These are phyloP conservation scores for Meiosimyza platycephala DNA, from an alignment of 2,888 invertebrate species.

Conservation along the genomic window DNA sequence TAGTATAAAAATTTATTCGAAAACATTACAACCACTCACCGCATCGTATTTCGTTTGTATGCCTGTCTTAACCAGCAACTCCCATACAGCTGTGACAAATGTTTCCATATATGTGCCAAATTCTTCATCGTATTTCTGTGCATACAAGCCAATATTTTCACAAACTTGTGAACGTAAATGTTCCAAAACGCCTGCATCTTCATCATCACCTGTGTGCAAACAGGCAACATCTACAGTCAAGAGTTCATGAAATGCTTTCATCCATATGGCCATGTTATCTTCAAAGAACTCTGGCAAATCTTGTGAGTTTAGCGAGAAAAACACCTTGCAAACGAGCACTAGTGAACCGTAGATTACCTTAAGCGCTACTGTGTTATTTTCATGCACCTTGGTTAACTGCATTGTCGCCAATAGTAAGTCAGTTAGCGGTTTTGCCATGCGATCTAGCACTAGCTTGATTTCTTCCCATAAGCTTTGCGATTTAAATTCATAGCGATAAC, in stretches of 20 bases:
- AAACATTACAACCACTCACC: conserved; percentile 69
- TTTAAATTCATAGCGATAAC: conserved; percentile 95
- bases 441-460: conserved; percentile 95
- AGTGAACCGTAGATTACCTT: conserved; percentile 90
- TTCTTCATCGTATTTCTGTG: conserved; percentile 98
- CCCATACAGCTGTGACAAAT: conserved; percentile 97
- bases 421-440: conserved; percentile 93
- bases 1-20: background rate
- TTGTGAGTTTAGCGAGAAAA: conserved; percentile 96
- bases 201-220: conserved; percentile 83
- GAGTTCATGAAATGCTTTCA: conserved; percentile 88
- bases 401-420: conserved; percentile 92
- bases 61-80: conserved; percentile 86
- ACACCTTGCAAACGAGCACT: conserved; percentile 91
- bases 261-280: conserved; percentile 96
- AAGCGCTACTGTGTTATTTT: conserved; percentile 82
- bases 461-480: conserved; percentile 95
- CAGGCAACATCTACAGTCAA: conserved; percentile 82
- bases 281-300: conserved; percentile 99
- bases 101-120: conserved; percentile 88
- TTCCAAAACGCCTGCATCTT: conserved; percentile 89
- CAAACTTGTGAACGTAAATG: conserved; percentile 95
- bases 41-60: conserved; percentile 89
- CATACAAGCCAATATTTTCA: conserved; percentile 93
- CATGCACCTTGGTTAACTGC: conserved; percentile 81